Percentiles rank a stretch among this genome's conserved stretches.
phyloP scores from a whole-genome alignment of 30 jellyfish, hydroid and myxozoan genomes.

The Aurelia aurita complex sp. Pacific region DNA sequence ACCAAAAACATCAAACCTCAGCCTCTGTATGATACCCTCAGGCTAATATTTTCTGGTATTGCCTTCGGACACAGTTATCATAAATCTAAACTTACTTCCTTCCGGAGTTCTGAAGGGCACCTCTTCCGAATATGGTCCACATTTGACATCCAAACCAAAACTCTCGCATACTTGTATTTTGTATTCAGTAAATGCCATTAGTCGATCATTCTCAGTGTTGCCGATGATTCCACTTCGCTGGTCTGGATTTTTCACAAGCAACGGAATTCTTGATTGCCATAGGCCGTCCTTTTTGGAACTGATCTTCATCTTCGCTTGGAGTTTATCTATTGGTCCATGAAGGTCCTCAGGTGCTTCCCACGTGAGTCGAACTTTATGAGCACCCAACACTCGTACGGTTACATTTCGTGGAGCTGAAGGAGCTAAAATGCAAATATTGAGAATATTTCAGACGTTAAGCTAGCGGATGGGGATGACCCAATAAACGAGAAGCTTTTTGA shows the following conservation, averaged over 20 bases:
- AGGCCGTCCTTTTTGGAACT: constrained; percentile 37
- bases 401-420: constrained; percentile 86
- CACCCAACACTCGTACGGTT: constrained; percentile 22
- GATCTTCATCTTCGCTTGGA: constrained; percentile 17
- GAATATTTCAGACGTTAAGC: neutral
- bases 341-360: constrained; percentile 73
- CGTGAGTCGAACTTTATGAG: constrained; percentile 23
- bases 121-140: constrained; percentile 78
- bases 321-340: constrained; percentile 61
- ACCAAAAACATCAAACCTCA: no score
- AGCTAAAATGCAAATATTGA: constrained; percentile 43
- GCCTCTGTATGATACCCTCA: no score
- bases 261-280: neutral
- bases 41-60: no score
- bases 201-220: neutral
- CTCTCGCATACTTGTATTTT: constrained; percentile 65
- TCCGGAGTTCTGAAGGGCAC: constrained; percentile 60
- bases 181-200: constrained; percentile 62
- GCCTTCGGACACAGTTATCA: no score
- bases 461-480: neutral
- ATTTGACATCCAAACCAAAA: constrained; percentile 61
- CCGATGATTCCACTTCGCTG: constrained; percentile 15
- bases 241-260: constrained; percentile 32
- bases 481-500: neutral
- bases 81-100: constrained; percentile 74